These are phyloP conservation scores for Tyrannus savana DNA, from an alignment of 2,113 vertebrate genomes.

Conservation along the genomic window DNA sequence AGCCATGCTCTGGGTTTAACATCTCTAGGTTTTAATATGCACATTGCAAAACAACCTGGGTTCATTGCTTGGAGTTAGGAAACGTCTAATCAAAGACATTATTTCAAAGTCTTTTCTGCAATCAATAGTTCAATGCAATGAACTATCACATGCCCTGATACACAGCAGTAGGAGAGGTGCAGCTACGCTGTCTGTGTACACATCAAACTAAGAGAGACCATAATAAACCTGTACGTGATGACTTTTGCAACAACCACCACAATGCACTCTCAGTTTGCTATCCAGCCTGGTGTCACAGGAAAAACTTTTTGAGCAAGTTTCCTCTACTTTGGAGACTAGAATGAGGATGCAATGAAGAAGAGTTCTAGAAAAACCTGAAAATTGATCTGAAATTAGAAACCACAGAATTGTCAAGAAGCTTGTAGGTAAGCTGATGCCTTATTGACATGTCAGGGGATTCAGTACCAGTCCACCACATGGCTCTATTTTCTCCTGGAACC, in stretches of 20 bases:
- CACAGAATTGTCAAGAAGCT: not conserved
- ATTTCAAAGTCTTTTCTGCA: not conserved
- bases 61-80: not conserved
- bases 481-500: not conserved
- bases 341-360: not conserved
- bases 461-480: not conserved
- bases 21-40: not conserved
- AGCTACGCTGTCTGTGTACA: not conserved
- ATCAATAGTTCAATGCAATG: not conserved
- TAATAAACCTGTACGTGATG: not conserved
- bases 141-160: not conserved
- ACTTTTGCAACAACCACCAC: not conserved
- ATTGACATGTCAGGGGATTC: not conserved
- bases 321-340: not conserved
- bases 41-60: not conserved
- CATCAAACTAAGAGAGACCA: accelerated
- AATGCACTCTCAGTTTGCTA: not conserved
- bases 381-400: not conserved
- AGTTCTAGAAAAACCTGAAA: accelerated
- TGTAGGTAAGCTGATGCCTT: not conserved
- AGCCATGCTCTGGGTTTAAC: not conserved
- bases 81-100: not conserved
- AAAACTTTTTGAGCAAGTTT: not conserved
- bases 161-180: not conserved
- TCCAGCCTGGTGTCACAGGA: not conserved